Evolutionary conservation across 2,113 vertebrate species (phyloP).

Genomic region (Hemicordylus capensis): DNA sequence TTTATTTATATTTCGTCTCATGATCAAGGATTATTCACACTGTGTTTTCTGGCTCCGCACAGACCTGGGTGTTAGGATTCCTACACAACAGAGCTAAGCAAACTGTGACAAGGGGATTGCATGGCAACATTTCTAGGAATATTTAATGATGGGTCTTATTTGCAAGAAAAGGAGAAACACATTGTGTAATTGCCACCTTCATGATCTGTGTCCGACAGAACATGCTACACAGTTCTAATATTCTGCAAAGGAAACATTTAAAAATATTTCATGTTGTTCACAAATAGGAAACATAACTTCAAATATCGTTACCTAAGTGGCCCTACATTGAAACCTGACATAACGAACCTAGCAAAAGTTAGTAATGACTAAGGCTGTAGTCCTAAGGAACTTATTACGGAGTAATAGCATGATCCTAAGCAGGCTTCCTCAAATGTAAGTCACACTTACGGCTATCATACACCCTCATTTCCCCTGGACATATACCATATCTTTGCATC

Average conservation of each 20-base stretch:
- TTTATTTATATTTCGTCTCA: too few species aligned
- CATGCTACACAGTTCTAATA: background rate
- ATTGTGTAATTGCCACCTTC: background rate
- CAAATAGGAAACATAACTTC: too few species aligned
- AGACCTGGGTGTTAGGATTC: background rate
- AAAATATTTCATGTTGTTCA: background rate
- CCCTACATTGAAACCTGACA: too few species aligned
- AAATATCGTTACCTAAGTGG: too few species aligned
- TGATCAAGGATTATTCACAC: background rate
- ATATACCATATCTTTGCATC: too few species aligned
- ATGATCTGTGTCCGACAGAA: background rate
- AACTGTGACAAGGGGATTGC: background rate
- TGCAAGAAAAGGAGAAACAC: background rate
- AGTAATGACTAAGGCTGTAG: too few species aligned
- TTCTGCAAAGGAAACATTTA: background rate
- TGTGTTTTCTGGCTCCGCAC: background rate
- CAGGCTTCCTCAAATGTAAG: too few species aligned
- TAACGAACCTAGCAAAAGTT: too few species aligned
- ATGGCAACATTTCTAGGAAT: background rate
- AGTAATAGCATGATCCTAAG: too few species aligned
- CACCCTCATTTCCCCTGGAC: too few species aligned
- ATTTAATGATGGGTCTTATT: background rate
- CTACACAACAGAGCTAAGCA: background rate
- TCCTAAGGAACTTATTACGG: too few species aligned
- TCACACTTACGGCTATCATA: too few species aligned